Evolutionary conservation across 2,113 vertebrate genomes (phyloP).

Genomic region (Natator depressus): DNA sequence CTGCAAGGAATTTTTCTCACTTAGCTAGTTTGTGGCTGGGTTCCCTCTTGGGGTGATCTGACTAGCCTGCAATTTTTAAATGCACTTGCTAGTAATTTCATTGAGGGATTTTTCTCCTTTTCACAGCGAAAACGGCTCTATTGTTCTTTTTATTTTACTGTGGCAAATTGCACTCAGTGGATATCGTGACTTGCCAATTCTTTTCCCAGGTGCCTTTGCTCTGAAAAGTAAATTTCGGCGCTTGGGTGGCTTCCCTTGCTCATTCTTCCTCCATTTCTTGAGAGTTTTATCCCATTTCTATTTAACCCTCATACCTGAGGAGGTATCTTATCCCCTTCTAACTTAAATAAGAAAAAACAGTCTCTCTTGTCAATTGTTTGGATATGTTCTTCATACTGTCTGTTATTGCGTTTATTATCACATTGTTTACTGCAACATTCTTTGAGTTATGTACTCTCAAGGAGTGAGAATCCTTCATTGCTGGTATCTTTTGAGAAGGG

Average conservation of each 20-base stretch:
- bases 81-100: not conserved
- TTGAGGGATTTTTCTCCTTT: not conserved
- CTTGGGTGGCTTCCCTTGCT: not conserved
- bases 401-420: not conserved
- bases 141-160: not conserved
- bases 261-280: not conserved
- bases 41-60: not conserved
- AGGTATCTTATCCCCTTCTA: not conserved
- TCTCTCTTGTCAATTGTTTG: not conserved
- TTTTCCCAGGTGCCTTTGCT: not conserved
- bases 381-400: not conserved
- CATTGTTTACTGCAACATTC: not conserved
- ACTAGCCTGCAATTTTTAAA: not conserved
- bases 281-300: not conserved
- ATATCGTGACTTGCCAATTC: not conserved
- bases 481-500: not conserved
- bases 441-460: not conserved
- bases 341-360: not conserved
- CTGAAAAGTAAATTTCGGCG: not conserved
- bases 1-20: not conserved
- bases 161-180: not conserved
- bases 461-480: not conserved
- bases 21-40: not conserved
- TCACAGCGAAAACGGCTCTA: not conserved
- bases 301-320: not conserved